These are phyloP conservation scores for Drosophila pruinosa DNA, from an alignment of 1,140 invertebrate species.

Conservation along the genomic window DNA sequence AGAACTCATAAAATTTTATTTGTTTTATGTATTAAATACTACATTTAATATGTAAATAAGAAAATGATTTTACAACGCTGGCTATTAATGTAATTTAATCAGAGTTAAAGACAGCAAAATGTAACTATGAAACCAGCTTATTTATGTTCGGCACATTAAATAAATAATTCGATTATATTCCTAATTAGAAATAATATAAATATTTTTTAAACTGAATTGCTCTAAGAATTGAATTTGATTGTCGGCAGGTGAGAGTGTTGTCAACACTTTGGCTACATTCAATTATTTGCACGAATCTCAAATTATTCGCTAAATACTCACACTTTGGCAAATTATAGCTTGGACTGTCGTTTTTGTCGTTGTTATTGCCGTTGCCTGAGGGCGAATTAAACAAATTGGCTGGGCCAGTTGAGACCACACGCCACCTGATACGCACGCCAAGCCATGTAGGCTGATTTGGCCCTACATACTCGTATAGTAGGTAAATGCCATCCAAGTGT, in stretches of 20 bases:
- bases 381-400: constrained; percentile 41
- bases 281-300: constrained; percentile 20
- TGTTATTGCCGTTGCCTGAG: background rate
- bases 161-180: background rate
- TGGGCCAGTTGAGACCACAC: constrained; percentile 37
- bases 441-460: constrained; percentile 34
- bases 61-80: too few relatives aligned
- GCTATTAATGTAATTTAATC: background rate
- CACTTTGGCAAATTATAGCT: constrained; percentile 29
- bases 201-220: background rate
- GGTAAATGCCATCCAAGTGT: constrained; percentile 56
- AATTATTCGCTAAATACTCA: constrained; percentile 33
- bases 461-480: too few relatives aligned
- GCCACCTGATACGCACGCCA: constrained; percentile 66
- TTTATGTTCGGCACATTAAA: background rate
- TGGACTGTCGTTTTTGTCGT: constrained; percentile 1
- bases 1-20: too few relatives aligned
- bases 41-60: too few relatives aligned
- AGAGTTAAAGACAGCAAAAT: background rate
- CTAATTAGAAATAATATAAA: background rate
- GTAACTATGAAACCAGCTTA: background rate
- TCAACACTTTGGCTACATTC: constrained; percentile 29
- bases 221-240: constrained; percentile 7
- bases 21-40: too few relatives aligned
- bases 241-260: constrained; percentile 17